These are phyloP conservation scores for Ciconia stormi DNA, from an alignment of 2,113 vertebrate genomes.

Conservation along the genomic window DNA sequence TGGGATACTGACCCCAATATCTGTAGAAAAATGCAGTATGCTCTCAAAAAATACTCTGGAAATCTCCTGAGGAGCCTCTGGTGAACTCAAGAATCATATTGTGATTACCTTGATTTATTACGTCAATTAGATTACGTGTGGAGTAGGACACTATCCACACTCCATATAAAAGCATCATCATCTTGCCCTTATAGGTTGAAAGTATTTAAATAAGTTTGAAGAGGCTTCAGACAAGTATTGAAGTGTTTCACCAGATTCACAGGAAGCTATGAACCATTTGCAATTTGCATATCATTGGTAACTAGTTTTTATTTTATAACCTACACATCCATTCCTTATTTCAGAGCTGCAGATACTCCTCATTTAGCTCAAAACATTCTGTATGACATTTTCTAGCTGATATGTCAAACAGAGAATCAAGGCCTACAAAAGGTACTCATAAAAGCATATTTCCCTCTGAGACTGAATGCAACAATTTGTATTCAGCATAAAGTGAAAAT, in stretches of 20 bases:
- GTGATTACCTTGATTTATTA: background rate
- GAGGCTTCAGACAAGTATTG: background rate
- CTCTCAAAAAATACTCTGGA: background rate
- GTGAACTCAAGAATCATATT: background rate
- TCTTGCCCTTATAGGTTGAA: background rate
- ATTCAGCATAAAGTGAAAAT: constrained; percentile 28
- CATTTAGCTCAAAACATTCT: constrained; percentile 32
- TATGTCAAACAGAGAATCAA: background rate
- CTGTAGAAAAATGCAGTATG: background rate
- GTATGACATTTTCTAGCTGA: background rate
- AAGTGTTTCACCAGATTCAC: background rate
- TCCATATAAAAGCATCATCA: background rate
- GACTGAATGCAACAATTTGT: background rate
- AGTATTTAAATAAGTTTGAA: background rate
- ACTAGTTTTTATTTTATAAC: background rate
- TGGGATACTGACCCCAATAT: background rate
- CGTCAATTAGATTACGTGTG: background rate
- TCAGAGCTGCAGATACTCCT: constrained; percentile 21
- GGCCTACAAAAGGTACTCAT: constrained; percentile 19
- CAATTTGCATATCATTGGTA: background rate
- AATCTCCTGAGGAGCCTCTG: background rate
- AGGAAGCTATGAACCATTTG: background rate
- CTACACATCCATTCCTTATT: background rate
- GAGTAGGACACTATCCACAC: background rate
- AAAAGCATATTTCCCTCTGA: constrained; percentile 13